These are phyloP conservation scores for Plusia festucae DNA, from an alignment of 2,888 invertebrate species.

Conservation along the genomic window DNA sequence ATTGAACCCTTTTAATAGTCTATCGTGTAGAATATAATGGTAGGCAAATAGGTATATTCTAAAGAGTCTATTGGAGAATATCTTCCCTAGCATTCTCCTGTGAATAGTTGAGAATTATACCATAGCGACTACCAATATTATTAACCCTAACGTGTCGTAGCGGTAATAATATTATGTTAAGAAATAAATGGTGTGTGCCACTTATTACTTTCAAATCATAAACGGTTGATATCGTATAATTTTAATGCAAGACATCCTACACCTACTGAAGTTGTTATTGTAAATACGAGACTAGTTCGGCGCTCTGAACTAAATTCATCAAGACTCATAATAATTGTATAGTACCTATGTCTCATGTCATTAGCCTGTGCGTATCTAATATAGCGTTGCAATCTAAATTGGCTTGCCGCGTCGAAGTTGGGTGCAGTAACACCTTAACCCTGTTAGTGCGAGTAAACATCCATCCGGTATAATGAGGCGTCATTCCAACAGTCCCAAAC, in stretches of 20 bases:
- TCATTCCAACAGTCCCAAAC: conserved; percentile 52
- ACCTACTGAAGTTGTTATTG: not conserved
- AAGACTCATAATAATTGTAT: not conserved
- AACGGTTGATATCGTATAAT: not conserved
- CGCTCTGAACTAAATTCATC: not conserved
- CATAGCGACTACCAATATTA: too few relatives aligned
- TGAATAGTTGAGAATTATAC: too few relatives aligned
- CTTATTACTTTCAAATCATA: too few relatives aligned
- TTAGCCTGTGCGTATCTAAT: conserved; percentile 5
- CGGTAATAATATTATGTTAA: too few relatives aligned
- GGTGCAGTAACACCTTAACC: conserved; percentile 27
- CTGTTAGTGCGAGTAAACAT: conserved; percentile 33
- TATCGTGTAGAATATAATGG: too few relatives aligned
- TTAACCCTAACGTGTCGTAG: too few relatives aligned
- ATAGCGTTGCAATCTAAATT: conserved; percentile 40
- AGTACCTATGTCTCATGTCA: not conserved
- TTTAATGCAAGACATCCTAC: too few relatives aligned
- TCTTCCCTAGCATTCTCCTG: too few relatives aligned
- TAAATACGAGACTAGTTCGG: not conserved
- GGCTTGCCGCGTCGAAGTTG: conserved; percentile 29
- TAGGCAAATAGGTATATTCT: too few relatives aligned
- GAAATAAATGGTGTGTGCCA: too few relatives aligned
- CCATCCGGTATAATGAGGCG: conserved; percentile 45
- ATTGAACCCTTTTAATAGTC: too few relatives aligned
- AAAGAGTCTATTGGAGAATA: too few relatives aligned